phyloP scores from a whole-genome alignment of 2,113 vertebrate genomes.

The Nannospalax galili region DNA sequence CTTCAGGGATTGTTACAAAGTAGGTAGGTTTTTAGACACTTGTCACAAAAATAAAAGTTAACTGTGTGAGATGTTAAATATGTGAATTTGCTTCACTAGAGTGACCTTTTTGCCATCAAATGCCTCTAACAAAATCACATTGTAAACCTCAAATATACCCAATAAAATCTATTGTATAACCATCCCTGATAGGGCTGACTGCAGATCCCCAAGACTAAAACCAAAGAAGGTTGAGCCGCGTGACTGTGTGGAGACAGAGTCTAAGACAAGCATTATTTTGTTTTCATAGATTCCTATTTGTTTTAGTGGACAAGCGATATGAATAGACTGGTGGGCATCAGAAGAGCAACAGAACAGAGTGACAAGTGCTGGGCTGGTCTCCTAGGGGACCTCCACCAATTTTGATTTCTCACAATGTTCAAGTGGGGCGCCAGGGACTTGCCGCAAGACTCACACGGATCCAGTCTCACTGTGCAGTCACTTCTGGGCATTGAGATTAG shows the following conservation, averaged over 20 bases:
- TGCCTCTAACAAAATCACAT: background rate
- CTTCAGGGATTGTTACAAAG: background rate
- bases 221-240: background rate
- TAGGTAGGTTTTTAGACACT: background rate
- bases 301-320: conserved; percentile 33
- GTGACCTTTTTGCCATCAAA: background rate
- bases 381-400: background rate
- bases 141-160: background rate
- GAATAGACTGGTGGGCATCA: background rate
- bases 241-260: background rate
- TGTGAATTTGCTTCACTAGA: background rate
- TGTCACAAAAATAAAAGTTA: background rate
- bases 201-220: background rate
- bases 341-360: background rate
- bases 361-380: background rate
- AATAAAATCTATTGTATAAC: background rate
- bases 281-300: conserved; percentile 25
- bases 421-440: background rate
- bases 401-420: background rate
- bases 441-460: fast-evolving
- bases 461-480: background rate
- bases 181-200: background rate
- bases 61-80: background rate
- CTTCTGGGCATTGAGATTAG: background rate
- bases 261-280: background rate